Conservation (phyloP, 2,113 vertebrate species). For the Sus scrofa region DNA sequence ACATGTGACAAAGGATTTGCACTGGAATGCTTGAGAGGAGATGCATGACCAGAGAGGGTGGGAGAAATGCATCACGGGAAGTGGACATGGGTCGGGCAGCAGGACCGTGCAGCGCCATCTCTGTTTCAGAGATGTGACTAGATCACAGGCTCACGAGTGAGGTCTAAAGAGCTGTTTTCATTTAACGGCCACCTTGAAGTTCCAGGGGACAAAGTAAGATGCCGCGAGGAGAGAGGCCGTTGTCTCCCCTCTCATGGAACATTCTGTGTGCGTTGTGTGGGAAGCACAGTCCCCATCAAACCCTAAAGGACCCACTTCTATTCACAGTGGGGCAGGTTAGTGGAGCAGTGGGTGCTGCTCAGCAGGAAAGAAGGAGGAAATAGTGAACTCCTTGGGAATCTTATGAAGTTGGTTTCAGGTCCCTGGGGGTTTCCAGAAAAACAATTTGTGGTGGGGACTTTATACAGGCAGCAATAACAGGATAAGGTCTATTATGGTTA, state of each 20-base stretch:
- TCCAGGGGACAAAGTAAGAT: not conserved
- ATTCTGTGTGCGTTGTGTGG: not conserved
- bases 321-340: no score
- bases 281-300: no score
- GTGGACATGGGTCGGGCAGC: rapidly evolving
- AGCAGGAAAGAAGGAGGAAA: not conserved
- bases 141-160: not conserved
- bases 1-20: not conserved
- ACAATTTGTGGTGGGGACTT: not conserved
- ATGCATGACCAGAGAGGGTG: not conserved
- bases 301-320: not conserved
- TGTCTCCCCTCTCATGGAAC: no score
- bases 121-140: not conserved
- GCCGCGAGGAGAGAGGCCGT: no score
- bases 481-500: not conserved
- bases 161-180: not conserved
- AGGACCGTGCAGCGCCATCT: rapidly evolving
- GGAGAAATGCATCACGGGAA: not conserved
- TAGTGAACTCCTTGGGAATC: not conserved
- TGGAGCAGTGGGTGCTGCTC: rapidly evolving
- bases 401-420: not conserved
- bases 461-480: not conserved
- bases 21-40: not conserved
- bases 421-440: not conserved
- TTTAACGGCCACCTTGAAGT: not conserved